phyloP scores from a whole-genome alignment of 2,888 invertebrate species.

The Lasius fuliginosus region DNA sequence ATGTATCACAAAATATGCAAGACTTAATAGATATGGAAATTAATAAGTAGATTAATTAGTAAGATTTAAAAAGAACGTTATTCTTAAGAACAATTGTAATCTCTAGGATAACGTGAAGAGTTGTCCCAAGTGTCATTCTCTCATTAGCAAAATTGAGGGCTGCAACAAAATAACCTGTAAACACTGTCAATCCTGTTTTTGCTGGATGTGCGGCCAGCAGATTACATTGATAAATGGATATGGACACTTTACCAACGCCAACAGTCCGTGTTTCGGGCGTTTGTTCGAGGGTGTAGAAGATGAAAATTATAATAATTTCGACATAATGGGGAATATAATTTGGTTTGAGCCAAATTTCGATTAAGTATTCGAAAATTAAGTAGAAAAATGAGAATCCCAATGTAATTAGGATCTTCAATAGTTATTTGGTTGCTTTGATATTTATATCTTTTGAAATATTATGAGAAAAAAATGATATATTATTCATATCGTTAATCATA shows the following conservation, averaged over 20 bases:
- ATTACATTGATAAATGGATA: slow-evolving; percentile 72
- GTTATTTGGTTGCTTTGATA: background rate
- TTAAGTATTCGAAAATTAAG: background rate
- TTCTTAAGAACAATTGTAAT: background rate
- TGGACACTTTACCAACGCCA: slow-evolving; percentile 68
- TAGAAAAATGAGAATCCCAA: background rate
- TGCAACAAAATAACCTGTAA: slow-evolving; percentile 77
- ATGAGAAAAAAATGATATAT: background rate
- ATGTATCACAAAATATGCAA: slow-evolving; percentile 34
- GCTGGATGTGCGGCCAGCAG: slow-evolving; percentile 76
- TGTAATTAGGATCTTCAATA: background rate
- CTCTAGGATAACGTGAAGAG: slow-evolving; percentile 74
- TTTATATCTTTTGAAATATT: background rate
- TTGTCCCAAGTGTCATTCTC: slow-evolving; percentile 77
- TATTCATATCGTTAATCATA: background rate
- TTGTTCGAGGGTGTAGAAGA: slow-evolving; percentile 72
- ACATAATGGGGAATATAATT: slow-evolving; percentile 24
- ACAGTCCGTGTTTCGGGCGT: slow-evolving; percentile 66
- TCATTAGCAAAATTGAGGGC: slow-evolving; percentile 70
- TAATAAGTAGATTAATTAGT: background rate
- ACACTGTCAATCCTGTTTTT: slow-evolving; percentile 72
- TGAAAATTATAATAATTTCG: background rate
- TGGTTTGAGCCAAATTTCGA: slow-evolving; percentile 15
- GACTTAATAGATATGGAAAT: background rate
- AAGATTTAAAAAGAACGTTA: background rate